Evolutionary conservation across 92 coral and sea anemone species (phyloP), one percentile per base, ranked within the genome.

Genomic region (Porites lobata): DNA sequence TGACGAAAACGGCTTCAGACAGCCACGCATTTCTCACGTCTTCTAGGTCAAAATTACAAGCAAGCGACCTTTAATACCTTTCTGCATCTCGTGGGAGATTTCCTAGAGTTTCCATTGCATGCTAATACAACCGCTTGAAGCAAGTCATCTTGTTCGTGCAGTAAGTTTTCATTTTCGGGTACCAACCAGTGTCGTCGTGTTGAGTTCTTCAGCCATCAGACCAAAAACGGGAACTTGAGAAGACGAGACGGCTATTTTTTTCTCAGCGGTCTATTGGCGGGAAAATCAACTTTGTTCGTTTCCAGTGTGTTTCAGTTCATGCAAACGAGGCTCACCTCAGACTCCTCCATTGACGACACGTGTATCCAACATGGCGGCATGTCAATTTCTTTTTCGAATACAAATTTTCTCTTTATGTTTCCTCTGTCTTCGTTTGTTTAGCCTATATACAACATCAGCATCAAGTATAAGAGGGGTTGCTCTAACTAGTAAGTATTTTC

Each of bases 331-430:
- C 79, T 63, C 51, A 50, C 87, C 76, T 52, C 53, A 63, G 61
- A 13, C 71, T 59, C 70, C 78, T 32, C 1, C 32, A 7, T 56
- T 24, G 81, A 74, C 88, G 96, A 88, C 96, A 94, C 96, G 96
- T 94, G 96, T 86, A 94, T 85, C 85, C 93, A 94, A 94, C 88
- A 91, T 94, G 96, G 93, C 90, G 90, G 96, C 85, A 24, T 61
- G 86, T 75, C 82, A 50, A 20, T 64, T 15, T 43, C 13, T 38
- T 18, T 62, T 12, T 54, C 80, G 63, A 11, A 1, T 67, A 9
- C 76, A 78, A 20, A 72, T 68, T 21, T 53, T 87, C 87, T 77
- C 91, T 62, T 43, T 91, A 26, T 47, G 71, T 57, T 69, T 91
- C 51, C 76, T 87, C 54, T 20, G 67, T 29, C 72, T 87, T 83